phyloP scores from a whole-genome alignment of 2,797 vertebrate genomes.

The Microctenopoma stevenorrisi region DNA sequence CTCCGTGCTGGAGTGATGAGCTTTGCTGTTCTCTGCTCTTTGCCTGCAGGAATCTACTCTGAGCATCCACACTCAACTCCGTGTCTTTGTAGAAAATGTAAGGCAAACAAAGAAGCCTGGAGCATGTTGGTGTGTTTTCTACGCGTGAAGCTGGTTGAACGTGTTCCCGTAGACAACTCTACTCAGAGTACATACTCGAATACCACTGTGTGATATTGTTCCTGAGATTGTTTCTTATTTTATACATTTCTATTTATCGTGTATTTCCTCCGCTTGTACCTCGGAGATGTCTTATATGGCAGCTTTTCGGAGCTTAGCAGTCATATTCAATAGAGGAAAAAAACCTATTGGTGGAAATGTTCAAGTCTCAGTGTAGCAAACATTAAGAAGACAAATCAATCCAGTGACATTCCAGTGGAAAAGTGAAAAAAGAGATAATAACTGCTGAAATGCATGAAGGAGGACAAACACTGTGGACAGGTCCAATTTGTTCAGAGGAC shows the following conservation, averaged over 20 bases:
- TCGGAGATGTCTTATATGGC: too few relatives aligned
- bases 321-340: too few relatives aligned
- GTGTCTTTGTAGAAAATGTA: conserved; percentile 48
- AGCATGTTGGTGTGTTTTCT: conserved; percentile 23
- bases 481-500: neutral
- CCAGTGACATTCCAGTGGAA: neutral
- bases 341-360: neutral
- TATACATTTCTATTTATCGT: too few relatives aligned
- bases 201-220: neutral
- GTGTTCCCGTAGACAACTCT: neutral
- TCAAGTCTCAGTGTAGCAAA: too few relatives aligned
- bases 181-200: neutral
- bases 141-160: conserved; percentile 1
- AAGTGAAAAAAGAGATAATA: neutral
- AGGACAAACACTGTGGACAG: neutral
- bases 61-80: conserved; percentile 38
- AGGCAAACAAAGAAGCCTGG: conserved; percentile 46
- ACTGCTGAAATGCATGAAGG: neutral
- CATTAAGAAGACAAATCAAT: neutral
- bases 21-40: conserved; percentile 39
- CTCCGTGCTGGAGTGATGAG: conserved; percentile 40
- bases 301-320: too few relatives aligned
- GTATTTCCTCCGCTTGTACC: too few relatives aligned
- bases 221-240: too few relatives aligned
- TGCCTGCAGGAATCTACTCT: conserved; percentile 53